Evolutionary conservation across 2,888 invertebrate species (phyloP).

Genomic region (Lasioglossum zephyrum): DNA sequence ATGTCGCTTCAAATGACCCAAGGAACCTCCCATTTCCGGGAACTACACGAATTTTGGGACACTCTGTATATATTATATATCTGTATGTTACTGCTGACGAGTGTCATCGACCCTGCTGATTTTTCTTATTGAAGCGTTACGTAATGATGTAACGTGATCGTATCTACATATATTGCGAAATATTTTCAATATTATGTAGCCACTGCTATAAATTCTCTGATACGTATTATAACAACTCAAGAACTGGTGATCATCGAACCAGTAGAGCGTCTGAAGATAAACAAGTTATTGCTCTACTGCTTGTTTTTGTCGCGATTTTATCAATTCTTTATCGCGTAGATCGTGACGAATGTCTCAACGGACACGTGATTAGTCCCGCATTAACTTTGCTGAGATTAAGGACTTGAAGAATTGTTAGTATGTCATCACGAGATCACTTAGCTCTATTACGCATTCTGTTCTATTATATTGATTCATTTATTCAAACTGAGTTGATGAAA

Average conservation of each 20-base stretch:
- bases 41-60: too few relatives aligned
- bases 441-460: too few relatives aligned
- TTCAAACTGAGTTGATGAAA: too few relatives aligned
- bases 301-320: background rate
- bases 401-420: background rate
- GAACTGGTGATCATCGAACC: background rate
- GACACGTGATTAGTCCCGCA: background rate
- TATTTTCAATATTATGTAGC: background rate
- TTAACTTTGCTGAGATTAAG: background rate
- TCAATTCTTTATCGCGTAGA: background rate
- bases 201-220: background rate
- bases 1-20: too few relatives aligned
- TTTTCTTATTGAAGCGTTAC: background rate
- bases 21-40: too few relatives aligned
- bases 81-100: background rate
- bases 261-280: background rate
- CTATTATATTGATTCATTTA: too few relatives aligned
- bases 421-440: background rate
- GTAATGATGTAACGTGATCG: background rate
- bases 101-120: conserved; percentile 10
- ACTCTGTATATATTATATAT: too few relatives aligned
- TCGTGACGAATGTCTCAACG: background rate
- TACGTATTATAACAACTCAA: background rate
- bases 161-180: background rate
- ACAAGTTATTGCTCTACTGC: background rate